Percentiles rank a stretch among this genome's conserved stretches.
phyloP scores from a whole-genome alignment of 2,888 invertebrate species.

The Crocallis elinguaria region DNA sequence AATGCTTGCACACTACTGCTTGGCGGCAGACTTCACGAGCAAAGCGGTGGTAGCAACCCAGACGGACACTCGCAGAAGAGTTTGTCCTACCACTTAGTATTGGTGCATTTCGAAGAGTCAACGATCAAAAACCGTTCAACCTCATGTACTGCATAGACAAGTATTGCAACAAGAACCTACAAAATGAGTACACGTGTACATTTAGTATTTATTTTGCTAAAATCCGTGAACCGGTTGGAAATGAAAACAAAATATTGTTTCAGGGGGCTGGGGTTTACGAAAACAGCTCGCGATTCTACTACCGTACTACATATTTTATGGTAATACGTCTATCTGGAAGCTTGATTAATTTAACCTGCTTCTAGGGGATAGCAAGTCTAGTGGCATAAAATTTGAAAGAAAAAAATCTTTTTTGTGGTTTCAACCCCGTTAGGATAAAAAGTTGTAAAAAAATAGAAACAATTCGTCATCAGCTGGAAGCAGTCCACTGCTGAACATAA shows the following conservation, averaged over 20 bases:
- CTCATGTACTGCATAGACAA: background rate
- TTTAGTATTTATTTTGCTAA: slow-evolving; percentile 42
- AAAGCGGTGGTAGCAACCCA: too few species aligned
- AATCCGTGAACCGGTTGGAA: slow-evolving; percentile 38
- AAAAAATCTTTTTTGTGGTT: too few species aligned
- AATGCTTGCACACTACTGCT: too few species aligned
- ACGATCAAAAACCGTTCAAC: background rate
- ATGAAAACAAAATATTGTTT: slow-evolving; percentile 57
- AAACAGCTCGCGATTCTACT: slow-evolving; percentile 32
- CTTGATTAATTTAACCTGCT: too few species aligned
- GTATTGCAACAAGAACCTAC: background rate
- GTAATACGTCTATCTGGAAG: background rate
- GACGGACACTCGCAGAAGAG: background rate
- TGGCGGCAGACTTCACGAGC: too few species aligned
- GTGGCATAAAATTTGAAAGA: too few species aligned
- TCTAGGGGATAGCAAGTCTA: too few species aligned
- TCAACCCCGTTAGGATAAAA: too few species aligned
- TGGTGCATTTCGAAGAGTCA: background rate
- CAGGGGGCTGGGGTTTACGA: slow-evolving; percentile 40
- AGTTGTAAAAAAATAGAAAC: too few species aligned
- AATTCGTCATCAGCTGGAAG: too few species aligned
- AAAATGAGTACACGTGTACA: slow-evolving; percentile 23
- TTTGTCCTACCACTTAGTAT: background rate
- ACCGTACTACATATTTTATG: background rate
- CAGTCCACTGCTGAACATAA: too few species aligned